A percentile compares a stretch with the other conserved stretches of the same genome.
Evolutionary conservation across 2,113 vertebrate species (phyloP).

Genomic region (Antennarius striatus): DNA sequence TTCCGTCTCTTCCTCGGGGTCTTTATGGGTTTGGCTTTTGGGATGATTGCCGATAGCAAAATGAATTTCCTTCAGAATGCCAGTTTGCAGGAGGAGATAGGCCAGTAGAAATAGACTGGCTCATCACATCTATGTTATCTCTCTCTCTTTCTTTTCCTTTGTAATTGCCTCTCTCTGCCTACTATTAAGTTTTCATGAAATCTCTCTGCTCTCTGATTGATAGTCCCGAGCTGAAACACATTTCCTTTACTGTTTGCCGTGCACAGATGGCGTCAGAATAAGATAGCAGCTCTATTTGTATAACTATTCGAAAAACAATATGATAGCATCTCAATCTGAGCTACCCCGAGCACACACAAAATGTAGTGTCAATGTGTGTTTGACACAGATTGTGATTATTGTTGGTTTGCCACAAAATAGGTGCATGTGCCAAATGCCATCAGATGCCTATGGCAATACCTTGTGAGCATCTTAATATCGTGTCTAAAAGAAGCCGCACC

Average conservation of each 20-base stretch:
- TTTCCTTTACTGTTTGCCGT: slow-evolving; percentile 29
- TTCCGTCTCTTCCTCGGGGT: slow-evolving; percentile 24
- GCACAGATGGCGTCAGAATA: slow-evolving; percentile 26
- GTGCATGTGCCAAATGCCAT: slow-evolving; percentile 5
- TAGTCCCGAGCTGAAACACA: slow-evolving; percentile 25
- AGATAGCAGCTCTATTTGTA: slow-evolving; percentile 25
- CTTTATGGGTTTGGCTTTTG: slow-evolving; percentile 7
- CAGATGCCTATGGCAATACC: slow-evolving; percentile 9
- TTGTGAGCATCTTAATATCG: no score
- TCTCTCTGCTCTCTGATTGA: slow-evolving; percentile 40
- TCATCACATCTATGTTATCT: slow-evolving; percentile 49
- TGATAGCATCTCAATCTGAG: slow-evolving; percentile 10
- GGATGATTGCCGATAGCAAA: slow-evolving; percentile 62
- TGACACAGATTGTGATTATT: slow-evolving; percentile 2
- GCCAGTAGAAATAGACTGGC: slow-evolving; percentile 37
- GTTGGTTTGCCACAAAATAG: slow-evolving; percentile 8
- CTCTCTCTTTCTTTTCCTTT: slow-evolving; percentile 20
- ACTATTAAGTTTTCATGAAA: slow-evolving; percentile 42
- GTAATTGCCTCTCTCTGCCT: slow-evolving; percentile 26
- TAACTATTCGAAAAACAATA: neutral
- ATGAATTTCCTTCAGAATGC: slow-evolving; percentile 57
- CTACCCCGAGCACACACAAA: slow-evolving; percentile 36
- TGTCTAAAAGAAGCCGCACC: no score
- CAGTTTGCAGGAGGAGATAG: slow-evolving; percentile 59
- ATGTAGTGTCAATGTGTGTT: slow-evolving; percentile 20